Evolutionary conservation across 2,888 invertebrate genomes (phyloP), one percentile per base, ranked within the genome.

Genomic region (Himalopsyche anomala): DNA sequence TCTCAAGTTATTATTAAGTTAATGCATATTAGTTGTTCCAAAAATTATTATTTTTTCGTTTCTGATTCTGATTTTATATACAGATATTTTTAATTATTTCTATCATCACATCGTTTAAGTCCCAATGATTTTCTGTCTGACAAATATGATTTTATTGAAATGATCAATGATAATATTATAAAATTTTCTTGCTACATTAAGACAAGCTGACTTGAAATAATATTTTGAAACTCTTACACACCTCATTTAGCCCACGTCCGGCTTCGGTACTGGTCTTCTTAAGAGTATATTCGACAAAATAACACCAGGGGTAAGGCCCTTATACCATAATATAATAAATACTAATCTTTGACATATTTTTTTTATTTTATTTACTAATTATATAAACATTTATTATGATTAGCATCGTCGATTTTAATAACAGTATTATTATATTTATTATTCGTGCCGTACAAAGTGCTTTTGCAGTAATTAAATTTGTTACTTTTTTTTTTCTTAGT

Each of bases 211-310:
- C 80, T 80, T 45, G 45, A 80, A 80, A 40, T 42, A 80, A 45
- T 83, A 69, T 83, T 62, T 42, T 84, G 84, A 40, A 83, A 87
- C 84, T 51, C 85, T 82, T 84, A 88, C 89, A 88, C 87, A 84
- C 83, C 82, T 86, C 93, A 91, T 93, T 85, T 86, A 93, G 93
- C 93, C 92, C 90, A 92, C 93, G 91, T 92, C 92, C 91, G 93
- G 93, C 93, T 93, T 93, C 92, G 93, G 93, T 92, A 93, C 93
- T 92, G 93, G 93, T 91, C 93, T 93, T 90, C 93, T 93, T 93
- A 93, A 93, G 93, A 93, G 93, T 93, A 93, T 93, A 92, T 93
- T 93, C 93, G 93, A 93, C 93, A 93, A 93, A 93, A 93, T 93
- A 93, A 93, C 93, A 92, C 93, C 93, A 93, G 93, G 93, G 93